Base-by-base conservation (phyloP, 2,113 vertebrate genomes). In the Holacanthus passer region DNA sequence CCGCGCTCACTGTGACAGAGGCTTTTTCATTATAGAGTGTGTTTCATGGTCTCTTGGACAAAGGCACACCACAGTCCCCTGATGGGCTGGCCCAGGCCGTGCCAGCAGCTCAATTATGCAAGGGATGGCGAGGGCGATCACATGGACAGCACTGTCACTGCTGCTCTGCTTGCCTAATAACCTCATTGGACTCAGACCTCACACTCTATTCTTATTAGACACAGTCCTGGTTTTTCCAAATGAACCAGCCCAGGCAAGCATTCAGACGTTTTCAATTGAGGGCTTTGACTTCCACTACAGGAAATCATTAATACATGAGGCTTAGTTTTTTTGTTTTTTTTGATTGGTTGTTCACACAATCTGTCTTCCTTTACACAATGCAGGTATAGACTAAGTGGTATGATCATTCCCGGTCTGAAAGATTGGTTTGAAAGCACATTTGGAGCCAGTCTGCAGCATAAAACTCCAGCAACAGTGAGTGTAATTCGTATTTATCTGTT, bases 371-470 rank as follows among this genome's bases (percentile, higher is more conserved):
- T 58, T 56, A 9, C 31, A 56, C 19, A 47, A 76, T 84, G 16
- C 85, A 99, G 98, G 94, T 99, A 99, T 90, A 96, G 95, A 87
- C 94, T 99, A 89, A 97, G 98, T 95, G 98, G 98, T 81, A 91
- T 97, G 95, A 81, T 95, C 86, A 95, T 99, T 76, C 98, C 98
- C 60, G 91, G 95, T 87, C 94, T 99, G 91, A 97, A 93, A 94
- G 98, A 99, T 35, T 99, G 98, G 98, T 92, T 99, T 77, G 96
- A 98, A 91, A 92, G 93, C 91, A 97, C 95, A 1, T 97, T 99
- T 92, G 97, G 97, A 92, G 95, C 95, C 94, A 97, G 6, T 94
- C 16, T 98, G 92, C 97, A 98, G 86, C 97, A 99, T 91, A 99
- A 96, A 96, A 94, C 94, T 91, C 96, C 94, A 83, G 96, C 98